Percentiles rank a stretch among this genome's conserved stretches.
These are phyloP conservation scores for Drosophila littoralis DNA, from an alignment of 1,140 invertebrate genomes.

Conservation along the genomic window DNA sequence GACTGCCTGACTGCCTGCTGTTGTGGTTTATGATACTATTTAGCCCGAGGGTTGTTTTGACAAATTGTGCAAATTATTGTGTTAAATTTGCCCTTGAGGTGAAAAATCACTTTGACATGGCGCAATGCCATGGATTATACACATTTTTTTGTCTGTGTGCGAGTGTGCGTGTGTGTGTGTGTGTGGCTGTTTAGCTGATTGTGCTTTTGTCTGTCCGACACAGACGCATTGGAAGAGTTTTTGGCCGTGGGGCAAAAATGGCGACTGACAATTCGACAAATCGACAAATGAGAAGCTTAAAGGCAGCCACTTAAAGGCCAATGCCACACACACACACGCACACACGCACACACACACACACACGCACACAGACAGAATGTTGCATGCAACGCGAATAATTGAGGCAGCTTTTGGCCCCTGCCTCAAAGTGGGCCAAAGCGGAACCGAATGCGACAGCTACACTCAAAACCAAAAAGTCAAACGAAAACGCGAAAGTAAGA, in stretches of 20 bases:
- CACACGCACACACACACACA: background rate
- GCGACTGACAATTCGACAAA: conserved; percentile 38
- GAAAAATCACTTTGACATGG: conserved; percentile 82
- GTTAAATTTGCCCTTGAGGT: conserved; percentile 84
- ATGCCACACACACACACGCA: conserved; percentile 42
- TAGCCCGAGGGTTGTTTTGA: conserved; percentile 82
- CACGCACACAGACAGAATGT: background rate
- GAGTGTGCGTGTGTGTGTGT: conserved; percentile 3
- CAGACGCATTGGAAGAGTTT: conserved; percentile 1
- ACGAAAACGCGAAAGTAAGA: no score
- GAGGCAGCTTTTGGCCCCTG: conserved; percentile 40
- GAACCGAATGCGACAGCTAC: conserved; percentile 31
- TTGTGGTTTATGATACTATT: conserved; percentile 75
- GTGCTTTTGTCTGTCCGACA: conserved; percentile 61
- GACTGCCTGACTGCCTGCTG: conserved; percentile 43
- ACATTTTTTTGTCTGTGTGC: conserved; percentile 4
- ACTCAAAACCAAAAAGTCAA: conserved; percentile 6
- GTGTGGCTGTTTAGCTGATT: conserved; percentile 61
- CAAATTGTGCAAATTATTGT: conserved; percentile 84
- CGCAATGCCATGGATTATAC: conserved; percentile 52
- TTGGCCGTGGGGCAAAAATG: conserved; percentile 41
- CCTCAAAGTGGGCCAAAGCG: conserved; percentile 17
- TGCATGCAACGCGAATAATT: conserved; percentile 59
- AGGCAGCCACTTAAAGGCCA: conserved; percentile 56
- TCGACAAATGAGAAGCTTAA: conserved; percentile 12